Conservation (phyloP, 1,140 invertebrate species). For the Hycleus phaleratus region DNA sequence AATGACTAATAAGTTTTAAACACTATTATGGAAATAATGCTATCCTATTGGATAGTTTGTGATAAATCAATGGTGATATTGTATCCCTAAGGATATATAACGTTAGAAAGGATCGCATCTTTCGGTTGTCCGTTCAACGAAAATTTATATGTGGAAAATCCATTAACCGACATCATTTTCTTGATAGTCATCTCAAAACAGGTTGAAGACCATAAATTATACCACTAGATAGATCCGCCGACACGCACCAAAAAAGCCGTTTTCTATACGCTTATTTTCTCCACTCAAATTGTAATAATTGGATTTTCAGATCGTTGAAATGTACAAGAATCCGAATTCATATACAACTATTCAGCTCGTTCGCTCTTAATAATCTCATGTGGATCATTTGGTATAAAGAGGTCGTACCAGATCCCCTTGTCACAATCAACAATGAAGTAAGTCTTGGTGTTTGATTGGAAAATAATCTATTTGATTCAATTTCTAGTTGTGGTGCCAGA, state of each 20-base stretch:
- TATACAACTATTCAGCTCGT: constrained; percentile 86
- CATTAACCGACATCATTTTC: too few relatives aligned
- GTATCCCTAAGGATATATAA: too few relatives aligned
- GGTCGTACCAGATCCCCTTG: constrained; percentile 45
- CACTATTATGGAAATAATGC: too few relatives aligned
- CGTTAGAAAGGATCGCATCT: too few relatives aligned
- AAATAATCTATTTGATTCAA: background rate
- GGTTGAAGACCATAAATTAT: too few relatives aligned
- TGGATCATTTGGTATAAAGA: constrained; percentile 56
- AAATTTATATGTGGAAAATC: too few relatives aligned
- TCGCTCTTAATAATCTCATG: constrained; percentile 68
- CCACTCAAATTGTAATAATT: background rate
- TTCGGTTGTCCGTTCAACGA: too few relatives aligned
- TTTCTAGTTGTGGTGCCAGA: constrained; percentile 65
- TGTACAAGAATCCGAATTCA: constrained; percentile 85
- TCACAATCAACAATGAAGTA: constrained; percentile 46
- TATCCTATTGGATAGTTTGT: too few relatives aligned
- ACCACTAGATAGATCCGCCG: too few relatives aligned
- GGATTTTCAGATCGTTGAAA: constrained; percentile 47
- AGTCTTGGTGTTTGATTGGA: constrained; percentile 15
- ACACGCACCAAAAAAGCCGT: background rate
- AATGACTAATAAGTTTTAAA: too few relatives aligned
- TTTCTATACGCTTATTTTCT: background rate
- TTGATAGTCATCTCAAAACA: too few relatives aligned
- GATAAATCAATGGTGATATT: too few relatives aligned